Percentiles rank a stretch among this genome's conserved stretches.
phyloP scores from a whole-genome alignment of 2,888 invertebrate species.

The Doris montereyensis region DNA sequence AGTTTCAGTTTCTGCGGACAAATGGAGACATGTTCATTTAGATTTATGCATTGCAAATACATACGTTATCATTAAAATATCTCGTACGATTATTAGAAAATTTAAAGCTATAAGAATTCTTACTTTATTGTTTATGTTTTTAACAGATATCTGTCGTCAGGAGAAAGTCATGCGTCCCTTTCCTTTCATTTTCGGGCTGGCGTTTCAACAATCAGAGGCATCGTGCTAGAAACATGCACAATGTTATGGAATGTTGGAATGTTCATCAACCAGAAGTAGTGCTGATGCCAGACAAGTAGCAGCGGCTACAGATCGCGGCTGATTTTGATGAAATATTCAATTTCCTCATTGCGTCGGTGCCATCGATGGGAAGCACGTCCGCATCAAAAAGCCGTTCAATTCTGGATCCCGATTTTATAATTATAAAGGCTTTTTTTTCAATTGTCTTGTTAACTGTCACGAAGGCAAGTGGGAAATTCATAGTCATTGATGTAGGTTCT shows the following conservation, averaged over 20 bases:
- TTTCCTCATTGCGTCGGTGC: neutral
- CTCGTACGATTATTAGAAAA: no score
- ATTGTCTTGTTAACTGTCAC: no score
- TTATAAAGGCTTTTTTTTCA: no score
- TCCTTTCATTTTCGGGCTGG: no score
- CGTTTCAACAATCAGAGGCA: slow-evolving; percentile 23
- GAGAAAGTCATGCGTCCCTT: slow-evolving; percentile 11
- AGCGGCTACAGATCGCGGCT: neutral
- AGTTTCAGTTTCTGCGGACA: no score
- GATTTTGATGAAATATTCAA: neutral
- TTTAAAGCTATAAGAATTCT: no score
- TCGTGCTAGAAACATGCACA: slow-evolving; percentile 11
- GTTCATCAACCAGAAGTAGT: slow-evolving; percentile 23
- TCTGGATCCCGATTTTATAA: neutral
- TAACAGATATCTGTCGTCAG: slow-evolving; percentile 21
- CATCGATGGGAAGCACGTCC: neutral
- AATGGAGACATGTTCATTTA: no score
- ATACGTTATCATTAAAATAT: no score
- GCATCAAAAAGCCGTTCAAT: neutral
- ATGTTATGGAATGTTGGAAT: slow-evolving; percentile 26
- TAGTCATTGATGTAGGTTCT: no score
- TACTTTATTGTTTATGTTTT: neutral
- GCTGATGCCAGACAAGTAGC: slow-evolving; percentile 7
- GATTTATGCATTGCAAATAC: no score
- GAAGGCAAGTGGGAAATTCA: no score